Evolutionary conservation across 2,888 invertebrate genomes (phyloP).

Genomic region (Myathropa florea): DNA sequence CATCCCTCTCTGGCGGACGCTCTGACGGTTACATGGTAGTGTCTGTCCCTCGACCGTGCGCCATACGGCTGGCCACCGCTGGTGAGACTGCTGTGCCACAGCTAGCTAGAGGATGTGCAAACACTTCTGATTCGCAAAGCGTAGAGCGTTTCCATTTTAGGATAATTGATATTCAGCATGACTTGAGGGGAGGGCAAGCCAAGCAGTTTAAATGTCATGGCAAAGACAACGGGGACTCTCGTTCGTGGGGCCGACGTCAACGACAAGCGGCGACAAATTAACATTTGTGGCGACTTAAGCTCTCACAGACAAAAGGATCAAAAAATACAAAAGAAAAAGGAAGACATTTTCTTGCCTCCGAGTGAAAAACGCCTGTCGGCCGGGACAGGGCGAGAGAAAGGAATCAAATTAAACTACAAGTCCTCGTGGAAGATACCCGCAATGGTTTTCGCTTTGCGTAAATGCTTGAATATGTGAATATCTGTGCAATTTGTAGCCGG

Average conservation of each 20-base stretch:
- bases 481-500: conserved; percentile 47
- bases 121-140: conserved; percentile 60
- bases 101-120: conserved; percentile 33
- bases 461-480: conserved; percentile 13
- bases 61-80: neutral
- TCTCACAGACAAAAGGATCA: conserved; percentile 59
- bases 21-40: conserved; percentile 16
- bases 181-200: conserved; percentile 36
- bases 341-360: conserved; percentile 22
- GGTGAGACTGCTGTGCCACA: neutral
- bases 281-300: conserved; percentile 68
- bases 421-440: conserved; percentile 4
- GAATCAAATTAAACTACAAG: conserved; percentile 23
- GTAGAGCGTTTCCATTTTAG: conserved; percentile 47
- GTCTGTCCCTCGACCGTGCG: neutral
- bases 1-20: conserved; percentile 36
- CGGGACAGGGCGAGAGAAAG: neutral
- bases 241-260: conserved; percentile 12
- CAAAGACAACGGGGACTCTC: conserved; percentile 34
- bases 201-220: conserved; percentile 52
- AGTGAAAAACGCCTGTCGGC: conserved; percentile 42
- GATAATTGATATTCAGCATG: conserved; percentile 68
- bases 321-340: neutral
- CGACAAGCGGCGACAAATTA: conserved; percentile 61
- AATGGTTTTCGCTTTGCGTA: conserved; percentile 12